Evolutionary conservation across 1,140 invertebrate species (phyloP), one percentile per base, ranked within the genome.

Genomic region (Sminthurinus signatus): DNA sequence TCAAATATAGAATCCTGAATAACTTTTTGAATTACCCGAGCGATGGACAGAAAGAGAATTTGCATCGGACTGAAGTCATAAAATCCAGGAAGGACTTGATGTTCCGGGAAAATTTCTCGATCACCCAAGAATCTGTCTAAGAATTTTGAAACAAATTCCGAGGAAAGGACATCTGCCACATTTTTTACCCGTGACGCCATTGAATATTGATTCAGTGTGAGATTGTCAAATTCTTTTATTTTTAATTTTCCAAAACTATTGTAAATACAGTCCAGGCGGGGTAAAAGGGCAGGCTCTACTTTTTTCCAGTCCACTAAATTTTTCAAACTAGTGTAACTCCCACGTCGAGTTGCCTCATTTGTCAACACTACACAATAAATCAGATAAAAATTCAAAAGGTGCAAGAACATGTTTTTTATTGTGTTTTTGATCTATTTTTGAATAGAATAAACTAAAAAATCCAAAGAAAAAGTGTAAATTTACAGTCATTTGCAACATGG

Each of bases 71-170:
- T 36, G 28, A 55, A 68, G 5, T 43, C 29, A 29, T 68, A 61
- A 10, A 68, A 60, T 28, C 61, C 61, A n/a, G 59, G 65, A 2
- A 68, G 58, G 14, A 68, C 46, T 29, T 68, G 65, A 60, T 64
- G 43, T 21, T 62, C 42, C 21, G 60, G 60, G 23, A 46, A 59
- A n/a, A 28, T 15, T 27, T 52, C 10, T n/a, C 8, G 15, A 21
- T 60, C 28, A 23, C 46, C 48, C 36, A 25, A 42, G 12, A 48
- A 36, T 10, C 28, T 28, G 0, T 48, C 29, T 27, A 64, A 27
- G 8, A 55, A 28, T 44, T 57, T 31, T 10, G 42, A 23, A 27
- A 64, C n/a, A 1, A 64, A 10, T 36, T 64, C 39, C 8, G 57
- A 2, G 0, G 52, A 52, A 12, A 50, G n/a, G 5, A 51, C 31